phyloP scores from a whole-genome alignment of 2,888 invertebrate genomes.

The Ennomos fuscantarius region DNA sequence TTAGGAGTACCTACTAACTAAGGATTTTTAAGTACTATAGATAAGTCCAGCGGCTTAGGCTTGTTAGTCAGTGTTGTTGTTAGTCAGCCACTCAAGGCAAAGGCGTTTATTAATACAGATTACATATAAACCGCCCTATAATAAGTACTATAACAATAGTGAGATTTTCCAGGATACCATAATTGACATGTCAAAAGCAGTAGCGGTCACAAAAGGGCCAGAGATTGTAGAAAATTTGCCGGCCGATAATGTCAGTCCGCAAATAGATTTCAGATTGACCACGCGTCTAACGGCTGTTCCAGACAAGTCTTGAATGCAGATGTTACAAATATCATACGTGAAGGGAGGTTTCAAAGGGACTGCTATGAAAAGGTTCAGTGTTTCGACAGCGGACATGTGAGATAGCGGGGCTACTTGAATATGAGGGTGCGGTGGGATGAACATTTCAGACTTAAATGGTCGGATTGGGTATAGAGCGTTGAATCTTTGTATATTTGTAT shows the following conservation, averaged over 20 bases:
- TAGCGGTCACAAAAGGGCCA: slow-evolving; percentile 73
- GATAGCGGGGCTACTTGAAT: slow-evolving; percentile 29
- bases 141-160: slow-evolving; percentile 40
- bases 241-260: slow-evolving; percentile 75
- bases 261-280: slow-evolving; percentile 67
- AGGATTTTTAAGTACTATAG: too few relatives aligned
- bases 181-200: slow-evolving; percentile 83
- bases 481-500: too few relatives aligned
- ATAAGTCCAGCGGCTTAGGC: too few relatives aligned
- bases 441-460: not conserved
- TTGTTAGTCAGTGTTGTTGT: too few relatives aligned
- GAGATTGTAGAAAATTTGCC: slow-evolving; percentile 80
- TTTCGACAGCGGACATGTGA: slow-evolving; percentile 25
- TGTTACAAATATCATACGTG: slow-evolving; percentile 57
- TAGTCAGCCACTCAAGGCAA: too few relatives aligned
- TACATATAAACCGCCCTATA: not conserved
- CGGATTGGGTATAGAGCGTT: not conserved
- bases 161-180: slow-evolving; percentile 68
- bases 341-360: slow-evolving; percentile 34
- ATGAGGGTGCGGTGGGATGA: slow-evolving; percentile 10
- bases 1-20: too few relatives aligned
- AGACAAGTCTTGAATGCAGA: slow-evolving; percentile 62
- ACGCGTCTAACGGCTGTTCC: slow-evolving; percentile 43
- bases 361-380: slow-evolving; percentile 26
- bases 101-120: not conserved